Conservation (phyloP, 1,140 invertebrate genomes). For the Nasonia giraulti region DNA sequence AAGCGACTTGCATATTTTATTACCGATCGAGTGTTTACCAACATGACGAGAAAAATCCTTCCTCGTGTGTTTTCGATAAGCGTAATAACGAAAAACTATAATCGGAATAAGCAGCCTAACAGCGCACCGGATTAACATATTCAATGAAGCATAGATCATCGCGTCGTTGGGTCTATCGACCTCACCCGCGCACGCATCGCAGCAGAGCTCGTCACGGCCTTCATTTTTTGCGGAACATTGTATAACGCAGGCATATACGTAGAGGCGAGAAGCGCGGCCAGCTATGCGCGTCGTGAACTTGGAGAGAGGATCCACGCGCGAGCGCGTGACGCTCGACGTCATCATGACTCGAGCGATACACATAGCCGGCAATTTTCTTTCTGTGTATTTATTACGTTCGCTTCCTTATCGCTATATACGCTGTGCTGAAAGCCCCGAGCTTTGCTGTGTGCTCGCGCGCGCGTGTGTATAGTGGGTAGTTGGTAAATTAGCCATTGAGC, state of each 20-base stretch:
- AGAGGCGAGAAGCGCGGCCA: background rate
- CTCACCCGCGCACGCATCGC: background rate
- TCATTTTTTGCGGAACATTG: background rate
- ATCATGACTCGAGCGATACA: slow-evolving; percentile 11
- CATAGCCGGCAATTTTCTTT: background rate
- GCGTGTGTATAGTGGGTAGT: background rate
- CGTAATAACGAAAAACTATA: no score
- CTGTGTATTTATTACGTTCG: background rate
- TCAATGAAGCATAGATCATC: background rate
- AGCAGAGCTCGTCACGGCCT: background rate
- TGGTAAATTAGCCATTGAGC: background rate
- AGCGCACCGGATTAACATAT: background rate
- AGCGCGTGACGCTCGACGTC: slow-evolving; percentile 13
- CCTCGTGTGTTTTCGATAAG: no score
- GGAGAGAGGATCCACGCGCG: background rate
- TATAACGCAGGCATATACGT: background rate
- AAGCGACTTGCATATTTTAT: background rate
- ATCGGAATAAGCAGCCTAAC: background rate
- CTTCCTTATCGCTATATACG: background rate
- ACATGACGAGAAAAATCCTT: no score
- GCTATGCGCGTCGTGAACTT: background rate
- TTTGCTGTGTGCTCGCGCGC: background rate
- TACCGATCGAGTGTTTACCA: background rate
- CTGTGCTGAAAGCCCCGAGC: no score
- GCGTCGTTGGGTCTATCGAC: slow-evolving; percentile 7